Percentiles rank a stretch among this genome's conserved stretches.
Conservation (phyloP, 2,113 vertebrate genomes). For the Myiozetetes cayanensis region DNA sequence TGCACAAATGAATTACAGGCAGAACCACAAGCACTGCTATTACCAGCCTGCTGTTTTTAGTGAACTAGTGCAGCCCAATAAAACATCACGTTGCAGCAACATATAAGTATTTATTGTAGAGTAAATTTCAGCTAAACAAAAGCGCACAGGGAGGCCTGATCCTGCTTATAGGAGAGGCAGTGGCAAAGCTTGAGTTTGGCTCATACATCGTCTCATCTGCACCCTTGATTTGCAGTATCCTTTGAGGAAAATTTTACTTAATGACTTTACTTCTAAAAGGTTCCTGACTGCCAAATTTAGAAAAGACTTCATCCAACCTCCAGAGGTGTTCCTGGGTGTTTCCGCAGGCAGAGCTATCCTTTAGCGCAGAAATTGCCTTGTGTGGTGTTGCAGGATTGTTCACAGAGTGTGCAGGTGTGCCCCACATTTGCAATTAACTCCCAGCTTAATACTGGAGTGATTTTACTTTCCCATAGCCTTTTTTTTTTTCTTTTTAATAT, state of each 20-base stretch:
- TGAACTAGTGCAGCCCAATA: conserved; percentile 71
- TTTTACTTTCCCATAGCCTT: conserved; percentile 50
- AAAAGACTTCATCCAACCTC: background rate
- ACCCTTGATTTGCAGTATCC: conserved; percentile 27
- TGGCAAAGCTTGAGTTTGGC: background rate
- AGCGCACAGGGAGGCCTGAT: conserved; percentile 17
- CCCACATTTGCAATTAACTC: conserved; percentile 65
- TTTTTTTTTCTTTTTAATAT: background rate
- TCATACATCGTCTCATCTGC: background rate
- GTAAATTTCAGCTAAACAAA: conserved; percentile 69
- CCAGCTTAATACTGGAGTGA: conserved; percentile 58
- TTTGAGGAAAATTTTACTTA: conserved; percentile 22
- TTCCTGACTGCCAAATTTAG: background rate
- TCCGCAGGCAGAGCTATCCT: background rate
- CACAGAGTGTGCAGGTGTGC: conserved; percentile 71
- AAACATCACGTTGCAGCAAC: conserved; percentile 67
- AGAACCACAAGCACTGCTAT: conserved; percentile 68
- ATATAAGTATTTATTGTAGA: conserved; percentile 67
- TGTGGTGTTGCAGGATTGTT: conserved; percentile 53
- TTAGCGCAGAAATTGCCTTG: conserved; percentile 11
- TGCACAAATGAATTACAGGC: conserved; percentile 68
- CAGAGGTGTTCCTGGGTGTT: conserved; percentile 36
- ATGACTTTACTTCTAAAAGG: conserved; percentile 27
- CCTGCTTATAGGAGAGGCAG: background rate
- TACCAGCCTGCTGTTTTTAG: conserved; percentile 69